Percentiles rank a stretch among this genome's conserved stretches.
phyloP scores from a whole-genome alignment of 1,140 invertebrate genomes.

The Euwallacea fornicatus region DNA sequence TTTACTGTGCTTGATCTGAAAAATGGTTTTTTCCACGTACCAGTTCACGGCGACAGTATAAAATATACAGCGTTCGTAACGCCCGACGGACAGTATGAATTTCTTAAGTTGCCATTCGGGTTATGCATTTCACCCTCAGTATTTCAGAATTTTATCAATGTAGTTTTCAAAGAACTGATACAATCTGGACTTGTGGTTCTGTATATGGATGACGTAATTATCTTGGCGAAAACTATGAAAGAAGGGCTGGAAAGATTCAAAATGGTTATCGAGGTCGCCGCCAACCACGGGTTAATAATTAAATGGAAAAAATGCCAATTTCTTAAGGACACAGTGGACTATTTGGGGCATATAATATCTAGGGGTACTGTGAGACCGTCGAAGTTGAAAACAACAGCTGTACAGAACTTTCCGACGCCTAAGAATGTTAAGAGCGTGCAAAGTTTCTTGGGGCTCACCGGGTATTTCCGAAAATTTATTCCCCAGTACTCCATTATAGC shows the following conservation, averaged over 20 bases:
- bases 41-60: constrained; percentile 39
- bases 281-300: constrained; percentile 49
- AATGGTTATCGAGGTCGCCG: constrained; percentile 41
- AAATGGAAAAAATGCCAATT: constrained; percentile 50
- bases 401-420: constrained; percentile 47
- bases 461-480: constrained; percentile 51
- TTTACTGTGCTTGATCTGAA: constrained; percentile 47
- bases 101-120: constrained; percentile 44
- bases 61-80: constrained; percentile 46
- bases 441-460: constrained; percentile 48
- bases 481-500: constrained; percentile 38
- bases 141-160: constrained; percentile 40
- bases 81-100: constrained; percentile 44
- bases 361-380: constrained; percentile 41
- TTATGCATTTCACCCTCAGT: constrained; percentile 38
- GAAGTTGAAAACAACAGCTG: constrained; percentile 47
- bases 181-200: constrained; percentile 38
- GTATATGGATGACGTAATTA: constrained; percentile 43
- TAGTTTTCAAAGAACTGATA: constrained; percentile 43
- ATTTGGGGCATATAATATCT: constrained; percentile 34
- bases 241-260: constrained; percentile 33
- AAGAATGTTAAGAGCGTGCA: too few relatives aligned
- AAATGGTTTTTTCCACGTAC: constrained; percentile 51
- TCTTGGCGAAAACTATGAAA: constrained; percentile 34
- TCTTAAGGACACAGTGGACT: constrained; percentile 31